Percentiles rank a stretch among this genome's conserved stretches.
phyloP scores from a whole-genome alignment of 2,888 invertebrate species.

The Macaria notata region DNA sequence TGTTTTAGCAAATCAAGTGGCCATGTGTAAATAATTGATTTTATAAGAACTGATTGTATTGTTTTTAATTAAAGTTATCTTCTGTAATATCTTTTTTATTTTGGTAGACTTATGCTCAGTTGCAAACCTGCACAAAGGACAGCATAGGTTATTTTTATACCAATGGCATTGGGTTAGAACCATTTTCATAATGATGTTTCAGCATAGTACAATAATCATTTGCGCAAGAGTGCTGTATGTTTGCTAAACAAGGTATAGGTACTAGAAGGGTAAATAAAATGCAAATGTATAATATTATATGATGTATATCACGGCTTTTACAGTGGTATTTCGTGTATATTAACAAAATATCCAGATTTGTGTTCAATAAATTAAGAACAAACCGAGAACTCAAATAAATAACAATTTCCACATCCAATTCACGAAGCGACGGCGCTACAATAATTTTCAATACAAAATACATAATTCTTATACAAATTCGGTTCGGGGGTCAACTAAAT shows the following conservation, averaged over 20 bases:
- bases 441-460: conserved; percentile 58
- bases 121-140: too few relatives aligned
- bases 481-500: conserved; percentile 67
- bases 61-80: background rate
- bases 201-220: too few relatives aligned
- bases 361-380: conserved; percentile 79
- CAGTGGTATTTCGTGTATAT: conserved; percentile 78
- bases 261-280: conserved; percentile 58
- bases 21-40: conserved; percentile 60
- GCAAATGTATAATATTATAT: conserved; percentile 76
- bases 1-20: conserved; percentile 51
- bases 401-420: conserved; percentile 75
- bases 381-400: conserved; percentile 77
- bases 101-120: too few relatives aligned
- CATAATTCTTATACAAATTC: conserved; percentile 53
- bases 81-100: too few relatives aligned
- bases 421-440: conserved; percentile 63
- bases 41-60: conserved; percentile 21
- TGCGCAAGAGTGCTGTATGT: too few relatives aligned
- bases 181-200: too few relatives aligned
- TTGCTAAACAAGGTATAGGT: too few relatives aligned
- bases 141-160: too few relatives aligned
- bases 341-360: conserved; percentile 79
- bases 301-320: conserved; percentile 82
- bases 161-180: too few relatives aligned